Conservation (phyloP, 37 sponge, comb jelly and placozoan species). For the Halichondria panicea region DNA sequence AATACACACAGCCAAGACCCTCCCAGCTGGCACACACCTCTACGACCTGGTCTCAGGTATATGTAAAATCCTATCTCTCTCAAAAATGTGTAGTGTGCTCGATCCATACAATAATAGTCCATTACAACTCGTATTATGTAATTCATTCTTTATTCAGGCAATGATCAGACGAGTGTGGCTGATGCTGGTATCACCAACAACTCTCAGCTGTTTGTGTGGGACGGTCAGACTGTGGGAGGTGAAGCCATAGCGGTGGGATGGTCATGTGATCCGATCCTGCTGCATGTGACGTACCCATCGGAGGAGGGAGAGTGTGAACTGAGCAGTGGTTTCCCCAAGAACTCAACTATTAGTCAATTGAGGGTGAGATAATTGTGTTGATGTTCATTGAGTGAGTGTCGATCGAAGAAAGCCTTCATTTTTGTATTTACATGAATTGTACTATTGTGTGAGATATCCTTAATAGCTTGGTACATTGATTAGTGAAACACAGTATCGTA, state of each 20-base stretch:
- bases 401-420: too few species aligned
- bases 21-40: slow-evolving; percentile 80
- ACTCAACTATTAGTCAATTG: slow-evolving; percentile 48
- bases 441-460: too few species aligned
- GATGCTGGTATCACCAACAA: slow-evolving; percentile 27
- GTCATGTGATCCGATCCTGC: slow-evolving; percentile 65
- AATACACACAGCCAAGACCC: slow-evolving; percentile 43
- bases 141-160: neutral
- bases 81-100: too few species aligned
- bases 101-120: too few species aligned
- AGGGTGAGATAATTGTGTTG: slow-evolving; percentile 43
- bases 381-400: too few species aligned
- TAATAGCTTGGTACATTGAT: too few species aligned
- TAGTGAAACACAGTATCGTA: too few species aligned
- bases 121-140: neutral
- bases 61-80: too few species aligned
- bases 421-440: too few species aligned
- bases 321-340: slow-evolving; percentile 37
- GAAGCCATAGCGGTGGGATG: slow-evolving; percentile 31
- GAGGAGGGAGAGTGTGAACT: slow-evolving; percentile 23
- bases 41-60: slow-evolving; percentile 52
- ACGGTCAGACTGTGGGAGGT: slow-evolving; percentile 50
- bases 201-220: slow-evolving; percentile 69
- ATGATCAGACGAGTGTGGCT: slow-evolving; percentile 1
- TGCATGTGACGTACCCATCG: slow-evolving; percentile 58